These are phyloP conservation scores for Cercopithecus mona DNA, from an alignment of 2,113 vertebrate genomes.

Conservation along the genomic window DNA sequence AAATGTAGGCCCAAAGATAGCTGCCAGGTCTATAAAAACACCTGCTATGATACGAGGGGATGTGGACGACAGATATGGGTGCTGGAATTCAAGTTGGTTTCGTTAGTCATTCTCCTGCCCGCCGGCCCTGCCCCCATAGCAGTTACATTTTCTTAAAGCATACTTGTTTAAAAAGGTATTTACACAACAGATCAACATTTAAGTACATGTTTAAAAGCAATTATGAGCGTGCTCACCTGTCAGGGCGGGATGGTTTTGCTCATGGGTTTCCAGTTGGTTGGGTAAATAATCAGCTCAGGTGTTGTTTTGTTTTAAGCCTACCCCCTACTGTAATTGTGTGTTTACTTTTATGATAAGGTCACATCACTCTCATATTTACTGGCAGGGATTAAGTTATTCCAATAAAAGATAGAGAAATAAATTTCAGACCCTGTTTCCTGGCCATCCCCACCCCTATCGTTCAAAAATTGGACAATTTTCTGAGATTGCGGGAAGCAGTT, in stretches of 20 bases:
- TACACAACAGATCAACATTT: background rate
- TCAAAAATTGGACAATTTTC: background rate
- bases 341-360: background rate
- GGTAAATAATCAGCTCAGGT: background rate
- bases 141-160: background rate
- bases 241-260: background rate
- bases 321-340: background rate
- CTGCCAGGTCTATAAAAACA: background rate
- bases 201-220: background rate
- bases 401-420: background rate
- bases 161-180: background rate
- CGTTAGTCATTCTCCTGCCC: fast-evolving
- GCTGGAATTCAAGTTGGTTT: fast-evolving
- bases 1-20: background rate
- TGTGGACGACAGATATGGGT: fast-evolving
- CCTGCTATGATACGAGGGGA: too few relatives aligned
- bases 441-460: fast-evolving
- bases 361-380: background rate
- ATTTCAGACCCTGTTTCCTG: too few relatives aligned
- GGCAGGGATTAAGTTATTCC: background rate
- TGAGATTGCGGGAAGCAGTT: fast-evolving
- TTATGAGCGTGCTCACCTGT: background rate
- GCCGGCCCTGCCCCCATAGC: fast-evolving
- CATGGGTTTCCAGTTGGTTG: background rate
- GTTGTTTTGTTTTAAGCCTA: background rate